phyloP scores from a whole-genome alignment of 2,888 invertebrate species.

The Nymphalis polychloros region DNA sequence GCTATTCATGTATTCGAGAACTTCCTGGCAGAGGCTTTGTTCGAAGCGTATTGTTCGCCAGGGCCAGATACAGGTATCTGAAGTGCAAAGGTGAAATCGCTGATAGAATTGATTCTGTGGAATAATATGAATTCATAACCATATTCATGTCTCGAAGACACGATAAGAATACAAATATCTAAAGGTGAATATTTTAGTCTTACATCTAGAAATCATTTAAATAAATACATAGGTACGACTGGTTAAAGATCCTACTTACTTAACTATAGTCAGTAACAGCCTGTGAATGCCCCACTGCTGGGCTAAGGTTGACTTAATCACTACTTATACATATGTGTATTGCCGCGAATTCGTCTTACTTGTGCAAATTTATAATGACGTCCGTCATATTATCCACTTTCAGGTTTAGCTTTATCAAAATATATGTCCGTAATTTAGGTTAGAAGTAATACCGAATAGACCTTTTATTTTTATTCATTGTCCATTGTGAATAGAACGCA shows the following conservation, averaged over 20 bases:
- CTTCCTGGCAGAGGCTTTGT: slow-evolving; percentile 32
- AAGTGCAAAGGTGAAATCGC: slow-evolving; percentile 23
- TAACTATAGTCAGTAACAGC: too few relatives aligned
- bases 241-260: background rate
- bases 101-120: slow-evolving; percentile 17
- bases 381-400: too few relatives aligned
- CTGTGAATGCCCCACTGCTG: too few relatives aligned
- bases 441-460: too few relatives aligned
- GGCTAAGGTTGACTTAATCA: too few relatives aligned
- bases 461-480: background rate
- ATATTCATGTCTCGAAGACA: background rate
- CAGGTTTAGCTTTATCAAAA: too few relatives aligned
- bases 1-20: slow-evolving; percentile 24
- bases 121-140: slow-evolving; percentile 16
- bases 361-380: too few relatives aligned
- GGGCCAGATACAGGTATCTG: slow-evolving; percentile 21
- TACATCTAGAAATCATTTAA: background rate
- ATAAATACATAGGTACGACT: background rate
- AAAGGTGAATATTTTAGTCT: background rate
- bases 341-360: too few relatives aligned
- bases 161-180: background rate
- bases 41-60: slow-evolving; percentile 37
- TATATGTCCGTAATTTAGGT: too few relatives aligned
- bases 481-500: background rate
- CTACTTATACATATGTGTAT: too few relatives aligned